phyloP scores from a whole-genome alignment of 2,113 vertebrate species.

The Pomatostomus ruficeps region DNA sequence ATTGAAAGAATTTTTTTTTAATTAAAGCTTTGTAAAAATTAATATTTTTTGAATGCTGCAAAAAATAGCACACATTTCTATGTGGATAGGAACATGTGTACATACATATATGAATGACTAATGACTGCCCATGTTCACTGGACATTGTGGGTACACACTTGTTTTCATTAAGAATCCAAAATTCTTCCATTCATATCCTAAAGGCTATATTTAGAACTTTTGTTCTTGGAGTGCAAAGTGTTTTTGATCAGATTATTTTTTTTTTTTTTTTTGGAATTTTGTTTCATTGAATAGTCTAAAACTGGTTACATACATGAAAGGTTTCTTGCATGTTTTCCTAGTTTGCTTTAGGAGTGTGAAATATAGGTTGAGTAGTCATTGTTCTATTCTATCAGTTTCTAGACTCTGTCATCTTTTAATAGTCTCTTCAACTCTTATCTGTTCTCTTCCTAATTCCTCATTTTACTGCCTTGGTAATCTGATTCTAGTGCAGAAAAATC shows the following conservation, averaged over 20 bases:
- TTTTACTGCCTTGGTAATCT: conserved; percentile 4
- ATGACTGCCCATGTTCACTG: background rate
- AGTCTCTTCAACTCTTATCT: conserved; percentile 37
- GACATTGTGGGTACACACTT: background rate
- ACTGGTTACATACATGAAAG: background rate
- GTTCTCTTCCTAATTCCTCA: conserved; percentile 8
- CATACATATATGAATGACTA: background rate
- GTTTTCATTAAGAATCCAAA: background rate
- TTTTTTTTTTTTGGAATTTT: background rate
- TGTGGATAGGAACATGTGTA: background rate
- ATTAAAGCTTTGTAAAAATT: background rate
- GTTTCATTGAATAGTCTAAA: background rate
- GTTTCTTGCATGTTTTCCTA: background rate
- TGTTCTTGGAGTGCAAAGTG: background rate
- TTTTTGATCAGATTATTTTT: background rate
- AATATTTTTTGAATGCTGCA: background rate
- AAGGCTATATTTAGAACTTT: background rate
- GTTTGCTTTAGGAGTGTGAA: background rate
- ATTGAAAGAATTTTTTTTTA: background rate
- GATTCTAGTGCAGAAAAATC: conserved; percentile 4
- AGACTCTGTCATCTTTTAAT: conserved; percentile 40
- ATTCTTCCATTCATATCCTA: background rate
- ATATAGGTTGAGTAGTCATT: background rate
- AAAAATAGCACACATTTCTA: background rate
- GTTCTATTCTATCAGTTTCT: background rate